Conservation (phyloP, 2,888 invertebrate species). For the Pristionchus japonicus region DNA sequence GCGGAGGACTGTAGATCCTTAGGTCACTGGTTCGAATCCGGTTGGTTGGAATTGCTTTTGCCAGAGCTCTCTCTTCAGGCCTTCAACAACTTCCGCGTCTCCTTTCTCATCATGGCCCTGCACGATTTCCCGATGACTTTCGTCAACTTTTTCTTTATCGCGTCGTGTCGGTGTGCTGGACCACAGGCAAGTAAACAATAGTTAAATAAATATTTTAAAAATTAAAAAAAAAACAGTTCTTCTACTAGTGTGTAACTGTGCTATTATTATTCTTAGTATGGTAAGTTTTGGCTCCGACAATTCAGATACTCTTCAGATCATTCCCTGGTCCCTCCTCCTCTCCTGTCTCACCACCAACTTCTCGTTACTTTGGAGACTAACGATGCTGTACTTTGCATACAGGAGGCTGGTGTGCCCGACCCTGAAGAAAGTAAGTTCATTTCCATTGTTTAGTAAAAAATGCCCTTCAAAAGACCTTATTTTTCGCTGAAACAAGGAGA, state of each 20-base stretch:
- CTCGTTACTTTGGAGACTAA: constrained; percentile 71
- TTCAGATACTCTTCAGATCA: no score
- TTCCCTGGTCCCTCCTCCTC: constrained; percentile 71
- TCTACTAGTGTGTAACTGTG: no score
- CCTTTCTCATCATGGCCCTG: constrained; percentile 72
- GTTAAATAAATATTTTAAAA: neutral
- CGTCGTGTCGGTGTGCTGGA: constrained; percentile 72
- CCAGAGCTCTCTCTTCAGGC: constrained; percentile 54
- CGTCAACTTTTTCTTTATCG: constrained; percentile 73
- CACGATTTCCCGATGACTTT: constrained; percentile 74
- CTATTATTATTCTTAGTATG: no score
- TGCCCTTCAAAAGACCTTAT: neutral
- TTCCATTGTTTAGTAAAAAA: no score
- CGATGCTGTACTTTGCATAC: constrained; percentile 70
- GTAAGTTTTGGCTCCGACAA: no score
- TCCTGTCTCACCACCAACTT: constrained; percentile 63
- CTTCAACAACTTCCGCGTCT: constrained; percentile 75
- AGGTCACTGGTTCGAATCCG: constrained; percentile 46
- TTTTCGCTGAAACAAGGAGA: no score
- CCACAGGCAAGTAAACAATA: constrained; percentile 58
- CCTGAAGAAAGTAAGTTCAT: neutral
- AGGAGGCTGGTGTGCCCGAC: constrained; percentile 66
- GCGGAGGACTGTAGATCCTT: constrained; percentile 52
- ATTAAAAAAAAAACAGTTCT: no score
- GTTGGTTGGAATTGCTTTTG: constrained; percentile 35